A percentile compares a stretch with the other conserved stretches of the same genome.
Conservation (phyloP, 2,113 vertebrate genomes). For the Rousettus leschenaultii region DNA sequence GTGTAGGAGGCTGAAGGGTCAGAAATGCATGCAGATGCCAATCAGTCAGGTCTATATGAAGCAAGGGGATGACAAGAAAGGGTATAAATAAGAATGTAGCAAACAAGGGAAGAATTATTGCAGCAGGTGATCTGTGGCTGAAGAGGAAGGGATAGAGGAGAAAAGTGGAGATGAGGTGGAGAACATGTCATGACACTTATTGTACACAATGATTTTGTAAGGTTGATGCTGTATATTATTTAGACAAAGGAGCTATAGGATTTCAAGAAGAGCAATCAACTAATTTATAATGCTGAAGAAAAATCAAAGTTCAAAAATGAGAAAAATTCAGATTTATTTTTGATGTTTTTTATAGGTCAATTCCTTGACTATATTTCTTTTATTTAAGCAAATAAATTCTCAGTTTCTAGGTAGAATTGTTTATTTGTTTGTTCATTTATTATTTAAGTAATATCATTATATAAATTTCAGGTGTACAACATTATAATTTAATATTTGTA, state of each 20-base stretch:
- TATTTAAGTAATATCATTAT: background rate
- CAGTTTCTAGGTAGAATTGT: background rate
- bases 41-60: background rate
- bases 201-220: background rate
- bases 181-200: background rate
- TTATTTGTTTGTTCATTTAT: background rate
- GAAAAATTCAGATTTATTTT: background rate
- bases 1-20: slow-evolving; percentile 56
- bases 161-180: no score
- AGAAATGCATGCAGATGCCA: slow-evolving; percentile 58
- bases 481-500: background rate
- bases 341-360: background rate
- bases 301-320: background rate
- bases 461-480: background rate
- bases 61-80: background rate
- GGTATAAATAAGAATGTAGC: background rate
- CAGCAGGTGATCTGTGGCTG: background rate
- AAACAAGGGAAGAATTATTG: background rate
- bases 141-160: background rate
- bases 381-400: background rate
- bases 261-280: background rate
- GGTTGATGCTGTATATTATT: background rate
- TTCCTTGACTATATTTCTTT: background rate
- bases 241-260: background rate
- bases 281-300: background rate